A percentile compares a stretch with the other conserved stretches of the same genome.
phyloP scores from a whole-genome alignment of 2,797 vertebrate genomes.

The Poeciliopsis paucimaculata region DNA sequence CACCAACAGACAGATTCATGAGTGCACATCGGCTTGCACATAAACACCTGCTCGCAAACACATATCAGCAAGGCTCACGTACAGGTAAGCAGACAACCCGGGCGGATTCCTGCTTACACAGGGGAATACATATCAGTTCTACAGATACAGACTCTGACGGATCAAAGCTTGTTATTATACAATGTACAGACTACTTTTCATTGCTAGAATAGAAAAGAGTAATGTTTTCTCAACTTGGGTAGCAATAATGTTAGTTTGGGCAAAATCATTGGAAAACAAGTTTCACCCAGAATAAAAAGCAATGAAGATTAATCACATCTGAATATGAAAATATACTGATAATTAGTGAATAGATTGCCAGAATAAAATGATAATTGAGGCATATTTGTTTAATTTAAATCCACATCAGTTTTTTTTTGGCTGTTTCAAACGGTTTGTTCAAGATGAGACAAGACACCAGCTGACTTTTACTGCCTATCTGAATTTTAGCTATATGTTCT shows the following conservation, averaged over 20 bases:
- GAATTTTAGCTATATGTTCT: not conserved
- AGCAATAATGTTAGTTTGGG: not conserved
- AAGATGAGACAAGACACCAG: not conserved
- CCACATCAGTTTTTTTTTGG: not conserved
- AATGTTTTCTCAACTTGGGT: not conserved
- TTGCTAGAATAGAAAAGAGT: not conserved
- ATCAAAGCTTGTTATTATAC: slow-evolving; percentile 2
- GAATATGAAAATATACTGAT: not conserved
- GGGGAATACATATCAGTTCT: slow-evolving; percentile 18
- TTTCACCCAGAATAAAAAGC: not conserved
- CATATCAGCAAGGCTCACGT: slow-evolving; percentile 9
- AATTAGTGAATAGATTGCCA: not conserved
- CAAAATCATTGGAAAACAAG: not conserved
- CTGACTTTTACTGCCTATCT: not conserved
- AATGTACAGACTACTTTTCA: not conserved
- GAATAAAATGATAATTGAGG: not conserved
- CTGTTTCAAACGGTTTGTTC: not conserved
- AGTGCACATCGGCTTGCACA: slow-evolving; percentile 23
- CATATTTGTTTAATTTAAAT: not conserved
- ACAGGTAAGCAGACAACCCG: slow-evolving; percentile 33
- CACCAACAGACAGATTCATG: slow-evolving; percentile 67
- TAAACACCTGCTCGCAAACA: slow-evolving; percentile 3
- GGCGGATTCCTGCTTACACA: slow-evolving; percentile 37
- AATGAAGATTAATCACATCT: not conserved
- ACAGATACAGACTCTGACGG: not conserved